Conservation (phyloP, 2,888 invertebrate species). For the Nowickia ferox region DNA sequence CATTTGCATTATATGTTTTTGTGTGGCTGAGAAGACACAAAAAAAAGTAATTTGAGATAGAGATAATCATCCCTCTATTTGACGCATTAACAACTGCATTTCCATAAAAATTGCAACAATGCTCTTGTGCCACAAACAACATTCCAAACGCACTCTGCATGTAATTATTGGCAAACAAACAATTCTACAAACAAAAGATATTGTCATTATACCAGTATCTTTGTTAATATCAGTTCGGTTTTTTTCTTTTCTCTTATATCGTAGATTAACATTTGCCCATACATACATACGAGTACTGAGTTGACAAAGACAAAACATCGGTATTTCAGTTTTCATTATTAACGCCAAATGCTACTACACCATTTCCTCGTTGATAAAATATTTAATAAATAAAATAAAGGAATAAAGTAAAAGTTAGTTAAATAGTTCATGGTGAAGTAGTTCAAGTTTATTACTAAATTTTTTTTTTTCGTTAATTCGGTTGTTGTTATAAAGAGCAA, state of each 20-base stretch:
- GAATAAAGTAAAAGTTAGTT: too few relatives aligned
- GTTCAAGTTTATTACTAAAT: too few relatives aligned
- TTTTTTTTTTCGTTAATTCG: too few relatives aligned
- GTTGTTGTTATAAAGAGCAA: too few relatives aligned
- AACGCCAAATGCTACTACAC: conserved; percentile 26
- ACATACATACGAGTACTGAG: background rate
- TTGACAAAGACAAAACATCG: conserved; percentile 37
- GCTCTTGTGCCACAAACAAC: background rate
- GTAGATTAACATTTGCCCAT: background rate
- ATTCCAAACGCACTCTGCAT: conserved; percentile 33
- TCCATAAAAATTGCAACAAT: conserved; percentile 1
- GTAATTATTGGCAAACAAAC: conserved; percentile 30
- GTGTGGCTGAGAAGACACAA: background rate
- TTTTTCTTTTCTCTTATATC: background rate
- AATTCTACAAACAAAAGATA: conserved; percentile 27
- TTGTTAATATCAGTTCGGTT: conserved; percentile 10
- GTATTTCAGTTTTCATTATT: conserved; percentile 20
- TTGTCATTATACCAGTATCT: background rate
- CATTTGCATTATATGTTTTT: too few relatives aligned
- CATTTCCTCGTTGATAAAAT: background rate
- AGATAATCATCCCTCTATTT: conserved; percentile 63
- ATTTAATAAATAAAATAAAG: too few relatives aligned
- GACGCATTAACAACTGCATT: conserved; percentile 57
- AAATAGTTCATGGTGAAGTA: too few relatives aligned
- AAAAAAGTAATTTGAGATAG: conserved; percentile 19